Evolutionary conservation across 2,888 invertebrate species (phyloP), one percentile per base, ranked within the genome.

Genomic region (Scelioninae gen. 1): DNA sequence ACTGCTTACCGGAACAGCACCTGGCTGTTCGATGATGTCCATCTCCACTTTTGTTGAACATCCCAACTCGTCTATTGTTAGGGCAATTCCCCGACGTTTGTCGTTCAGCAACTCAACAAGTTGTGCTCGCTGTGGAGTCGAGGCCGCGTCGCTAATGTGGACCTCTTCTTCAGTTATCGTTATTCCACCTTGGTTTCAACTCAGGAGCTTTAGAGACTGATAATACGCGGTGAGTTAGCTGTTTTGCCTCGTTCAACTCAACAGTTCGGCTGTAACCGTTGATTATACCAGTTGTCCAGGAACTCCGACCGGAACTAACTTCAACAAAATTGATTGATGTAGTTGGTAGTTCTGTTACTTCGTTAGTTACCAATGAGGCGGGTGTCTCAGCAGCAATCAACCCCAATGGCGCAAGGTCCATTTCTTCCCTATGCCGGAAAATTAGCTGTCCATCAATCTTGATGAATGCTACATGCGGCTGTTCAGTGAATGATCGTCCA

Each of bases 371-470:
- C 5, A 38, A 38, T 8, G 38, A 38, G 5, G 38, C 5, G 1
- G 38, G 5, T 9, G 1, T 6, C 5, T 38, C 38, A 8, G 0
- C 5, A 38, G 38, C 38, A 38, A 38, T 6, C 1, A 38, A 1
- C 5, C 58, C 58, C 38, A 65, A 32, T 5, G 29, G 38, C n/a
- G 38, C 51, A 3, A 65, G 51, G n/a, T 65, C 51, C 51, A 65
- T 11, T 10, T 65, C 65, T 10, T 16, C 38, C 16, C n/a, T 34
- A n/a, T 65, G 0, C 5, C 51, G 51, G 13, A 65, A 65, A 10
- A 51, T 51, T 32, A 68, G 16, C 23, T 69, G 69, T 0, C 45
- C 69, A 45, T 69, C 56, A 16, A 56, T 56, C 23, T 69, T 69
- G 4, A 69, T 29, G 23, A 69, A 69, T 0, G 34, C 69, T 4